Base-by-base conservation (phyloP, 2,888 invertebrate genomes). In the Athripsodes cinereus region DNA sequence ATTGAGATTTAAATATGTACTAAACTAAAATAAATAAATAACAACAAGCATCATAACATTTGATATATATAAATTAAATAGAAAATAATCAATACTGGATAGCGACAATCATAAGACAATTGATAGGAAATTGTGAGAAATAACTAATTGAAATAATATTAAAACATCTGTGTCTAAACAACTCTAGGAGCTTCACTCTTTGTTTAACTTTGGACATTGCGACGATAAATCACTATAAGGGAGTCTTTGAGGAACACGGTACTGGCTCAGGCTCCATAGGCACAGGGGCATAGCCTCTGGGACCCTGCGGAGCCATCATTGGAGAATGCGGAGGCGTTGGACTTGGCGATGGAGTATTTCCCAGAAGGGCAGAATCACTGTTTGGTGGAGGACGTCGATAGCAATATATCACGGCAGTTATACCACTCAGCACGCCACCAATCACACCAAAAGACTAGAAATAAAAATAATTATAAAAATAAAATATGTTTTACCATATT, bases 381-480 rank as follows among this genome's bases (percentile, higher is more conserved):
- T 61, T 58, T 55, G 54, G 56, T 22, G 64, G 18, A 22, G 64
- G 55, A 18, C 66, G 60, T 13, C 62, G 50, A 19, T 64, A 60
- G 26, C 64, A 57, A 50, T 56, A 60, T 5, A 67, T 54, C 55
- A 60, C 60, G 22, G 66, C 67, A 46, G 68, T 67, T 13, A 56
- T 53, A 1, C 62, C 62, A n/a, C 65, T 59, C 52, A 67, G 66
- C 34, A 69, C 61, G 40, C 73, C 71, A 6, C 72, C 74, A 60
- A 64, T 50, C 47, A 64, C 54, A 8, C 74, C 75, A 60, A 73
- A 72, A 58, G 68, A 70, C 40, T 77, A 76, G 64, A 22, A 52
- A 51, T 8, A 55, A 13, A 16, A 11, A 46, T 46, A 16, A 46
- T 16, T 13, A 46, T 46, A 6, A 46, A 46, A 8, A 31, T 11